Conservation (phyloP, 2,888 invertebrate species). For the Rhagium mordax region DNA sequence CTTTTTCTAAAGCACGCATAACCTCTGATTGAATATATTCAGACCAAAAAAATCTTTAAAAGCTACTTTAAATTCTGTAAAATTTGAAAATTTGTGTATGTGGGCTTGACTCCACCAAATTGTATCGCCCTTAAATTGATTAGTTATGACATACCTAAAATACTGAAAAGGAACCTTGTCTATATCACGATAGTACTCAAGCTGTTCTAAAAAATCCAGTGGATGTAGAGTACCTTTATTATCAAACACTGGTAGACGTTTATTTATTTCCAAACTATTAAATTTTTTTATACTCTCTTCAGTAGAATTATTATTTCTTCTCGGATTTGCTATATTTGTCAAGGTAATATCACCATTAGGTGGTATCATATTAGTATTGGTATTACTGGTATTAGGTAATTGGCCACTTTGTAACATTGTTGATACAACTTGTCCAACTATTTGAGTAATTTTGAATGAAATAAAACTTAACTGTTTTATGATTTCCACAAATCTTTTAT, state of each 20-base stretch:
- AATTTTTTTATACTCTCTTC: neutral
- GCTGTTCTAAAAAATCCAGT: constrained; percentile 7
- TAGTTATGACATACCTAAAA: neutral
- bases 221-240: neutral
- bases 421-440: neutral
- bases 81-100: neutral
- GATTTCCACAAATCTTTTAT: too few species aligned
- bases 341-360: neutral
- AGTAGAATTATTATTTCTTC: neutral
- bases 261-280: neutral
- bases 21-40: neutral
- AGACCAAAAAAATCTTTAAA: neutral
- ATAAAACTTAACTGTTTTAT: too few species aligned
- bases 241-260: constrained; percentile 6
- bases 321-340: neutral
- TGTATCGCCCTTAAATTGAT: constrained; percentile 7
- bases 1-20: neutral
- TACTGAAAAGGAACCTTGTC: constrained; percentile 20
- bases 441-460: neutral
- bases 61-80: neutral
- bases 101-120: neutral
- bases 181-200: neutral
- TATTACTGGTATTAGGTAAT: neutral
- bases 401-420: neutral
- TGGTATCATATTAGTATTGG: neutral